Percentiles rank a stretch among this genome's conserved stretches.
Evolutionary conservation across 2,797 vertebrate genomes (phyloP).

Genomic region (Macroramphosus scolopax): DNA sequence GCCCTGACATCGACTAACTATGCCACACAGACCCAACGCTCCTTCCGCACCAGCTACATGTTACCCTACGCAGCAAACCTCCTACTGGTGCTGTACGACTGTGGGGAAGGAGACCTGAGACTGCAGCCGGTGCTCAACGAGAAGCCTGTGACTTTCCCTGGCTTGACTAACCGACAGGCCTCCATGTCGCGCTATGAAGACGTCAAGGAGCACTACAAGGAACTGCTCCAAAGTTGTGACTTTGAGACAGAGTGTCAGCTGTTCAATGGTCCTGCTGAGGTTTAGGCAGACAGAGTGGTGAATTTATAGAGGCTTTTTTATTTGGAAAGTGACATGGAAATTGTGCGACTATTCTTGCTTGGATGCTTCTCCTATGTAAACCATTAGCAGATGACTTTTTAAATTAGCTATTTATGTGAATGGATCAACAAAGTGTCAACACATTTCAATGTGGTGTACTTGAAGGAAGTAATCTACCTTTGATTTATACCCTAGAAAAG

Average conservation of each 20-base stretch:
- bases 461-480: too few species aligned
- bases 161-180: slow-evolving; percentile 56
- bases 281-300: too few species aligned
- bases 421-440: too few species aligned
- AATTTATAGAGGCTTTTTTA: too few species aligned
- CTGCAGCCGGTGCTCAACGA: slow-evolving; percentile 88
- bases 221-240: slow-evolving; percentile 84
- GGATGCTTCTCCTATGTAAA: background rate
- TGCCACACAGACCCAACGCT: slow-evolving; percentile 70
- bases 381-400: background rate
- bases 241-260: slow-evolving; percentile 71
- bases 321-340: slow-evolving; percentile 4
- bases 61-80: slow-evolving; percentile 92
- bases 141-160: slow-evolving; percentile 79
- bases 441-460: too few species aligned
- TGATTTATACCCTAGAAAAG: too few species aligned
- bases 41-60: slow-evolving; percentile 85
- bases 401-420: background rate
- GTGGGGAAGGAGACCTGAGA: slow-evolving; percentile 80
- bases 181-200: slow-evolving; percentile 78
- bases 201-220: slow-evolving; percentile 81
- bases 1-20: slow-evolving; percentile 83
- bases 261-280: slow-evolving; percentile 11
- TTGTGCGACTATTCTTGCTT: background rate
- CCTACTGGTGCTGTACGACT: slow-evolving; percentile 87